Base-by-base conservation (phyloP, 2,888 invertebrate genomes). In the Timandra comae region DNA sequence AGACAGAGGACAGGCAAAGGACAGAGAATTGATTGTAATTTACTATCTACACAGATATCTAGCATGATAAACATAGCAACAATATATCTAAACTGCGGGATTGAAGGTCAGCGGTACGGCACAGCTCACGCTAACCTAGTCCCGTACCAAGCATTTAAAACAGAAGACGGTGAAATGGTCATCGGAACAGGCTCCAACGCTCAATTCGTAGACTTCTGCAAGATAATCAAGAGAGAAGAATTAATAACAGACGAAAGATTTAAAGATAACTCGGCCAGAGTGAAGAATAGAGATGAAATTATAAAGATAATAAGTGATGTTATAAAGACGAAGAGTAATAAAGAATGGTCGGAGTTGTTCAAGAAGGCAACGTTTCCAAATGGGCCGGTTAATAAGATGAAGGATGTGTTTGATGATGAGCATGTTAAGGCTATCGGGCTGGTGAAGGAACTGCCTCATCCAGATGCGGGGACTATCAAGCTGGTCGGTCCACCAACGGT, bases 51-150 rank as follows among this genome's bases (percentile, higher is more conserved):
- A 0, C 97, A 98, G 87, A 89, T 98, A 20, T 90, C 97, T 0
- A 90, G 91, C 56, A 87, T 99, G 66, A 94, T 95, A 11, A 97
- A 98, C 66, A 88, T 98, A 7, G 97, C 91, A 0, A 92, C 93
- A 1, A 97, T 95, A 75, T 98, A 94, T 72, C 80, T 99, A 13
- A 99, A 98, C 70, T 92, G 91, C 27, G 92, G 91, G 0, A 86
- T 87, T 12, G 94, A 95, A 56, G 93, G 93, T 0, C 81, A 87
- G 36, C 87, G 95, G 30, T 93, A 93, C 90, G 98, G 98, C n/a
- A 97, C 97, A 0, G 94, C 94, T 0, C 98, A 99, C 69, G 93
- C 92, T 38, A 97, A 95, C 63, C 92, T 99, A 39, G 98, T 98
- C 0, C 98, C 98, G 0, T 98, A 99, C 63, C 92, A 98, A 86